A percentile compares a stretch with the other conserved stretches of the same genome.
phyloP scores from a whole-genome alignment of 2,113 vertebrate species.

The Pao palembangensis region DNA sequence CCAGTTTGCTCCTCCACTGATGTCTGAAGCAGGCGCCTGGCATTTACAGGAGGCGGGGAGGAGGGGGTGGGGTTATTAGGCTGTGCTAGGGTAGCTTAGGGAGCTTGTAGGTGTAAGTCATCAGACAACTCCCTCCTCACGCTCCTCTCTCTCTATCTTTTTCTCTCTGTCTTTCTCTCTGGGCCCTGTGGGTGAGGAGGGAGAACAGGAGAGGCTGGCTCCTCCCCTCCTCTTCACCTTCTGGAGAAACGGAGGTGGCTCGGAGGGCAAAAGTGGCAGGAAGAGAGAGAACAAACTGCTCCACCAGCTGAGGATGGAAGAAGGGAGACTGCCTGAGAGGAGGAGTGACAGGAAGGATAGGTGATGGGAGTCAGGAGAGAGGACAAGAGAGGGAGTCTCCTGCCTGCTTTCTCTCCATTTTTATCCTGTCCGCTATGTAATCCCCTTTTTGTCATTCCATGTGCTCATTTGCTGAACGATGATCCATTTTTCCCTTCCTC shows the following conservation, averaged over 20 bases:
- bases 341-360: slow-evolving; percentile 48
- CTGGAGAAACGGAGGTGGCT: slow-evolving; percentile 19
- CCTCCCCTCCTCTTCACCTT: slow-evolving; percentile 36
- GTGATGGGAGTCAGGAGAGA: slow-evolving; percentile 33
- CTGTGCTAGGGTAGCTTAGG: slow-evolving; percentile 37
- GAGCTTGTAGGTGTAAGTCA: slow-evolving; percentile 52
- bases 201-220: slow-evolving; percentile 50
- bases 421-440: slow-evolving; percentile 62
- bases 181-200: slow-evolving; percentile 27
- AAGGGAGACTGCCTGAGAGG: slow-evolving; percentile 44
- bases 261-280: slow-evolving; percentile 7
- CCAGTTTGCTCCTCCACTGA: slow-evolving; percentile 71
- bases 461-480: slow-evolving; percentile 60
- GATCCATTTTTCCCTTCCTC: slow-evolving; percentile 56
- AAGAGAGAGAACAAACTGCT: slow-evolving; percentile 18
- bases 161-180: slow-evolving; percentile 19
- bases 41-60: slow-evolving; percentile 15
- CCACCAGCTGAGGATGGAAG: slow-evolving; percentile 46
- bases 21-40: slow-evolving; percentile 19
- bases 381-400: slow-evolving; percentile 45
- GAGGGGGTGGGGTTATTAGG: slow-evolving; percentile 4
- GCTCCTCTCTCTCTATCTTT: slow-evolving; percentile 24
- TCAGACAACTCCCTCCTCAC: slow-evolving; percentile 42
- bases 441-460: slow-evolving; percentile 68
- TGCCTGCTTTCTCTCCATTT: slow-evolving; percentile 37